Base-by-base conservation (phyloP, 2,113 vertebrate genomes). In the Pterocles burchelli region DNA sequence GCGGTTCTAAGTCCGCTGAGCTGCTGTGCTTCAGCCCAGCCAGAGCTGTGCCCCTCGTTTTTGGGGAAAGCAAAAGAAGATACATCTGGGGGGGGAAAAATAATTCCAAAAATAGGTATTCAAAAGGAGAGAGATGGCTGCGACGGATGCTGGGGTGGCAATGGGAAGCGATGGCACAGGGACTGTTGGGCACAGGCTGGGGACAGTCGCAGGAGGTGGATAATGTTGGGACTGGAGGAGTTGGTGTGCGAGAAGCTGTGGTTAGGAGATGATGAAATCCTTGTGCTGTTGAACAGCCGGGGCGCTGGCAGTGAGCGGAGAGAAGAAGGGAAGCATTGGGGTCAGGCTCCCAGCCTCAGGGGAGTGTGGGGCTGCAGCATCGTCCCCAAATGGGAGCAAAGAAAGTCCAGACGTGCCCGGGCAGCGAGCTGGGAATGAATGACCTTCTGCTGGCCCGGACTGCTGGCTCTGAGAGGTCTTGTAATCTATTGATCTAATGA, bases 401-500 rank as follows among this genome's bases (percentile, higher is more conserved):
- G 31, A 3, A 38, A 34, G 46, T 28, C 33, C 78, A 49, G 46
- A 7, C 21, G 74, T 76, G 80, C 48, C 45, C 52, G 17, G 2
- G 25, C 67, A 71, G 70, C 1, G 33, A 88, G 58, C 67, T 73
- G 88, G 54, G 54, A 36, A 49, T 68, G 74, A 85, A 54, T 38
- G 71, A 62, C 78, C 94, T 90, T 83, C 1, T 73, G 80, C 66
- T 52, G 43, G 65, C 63, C 57, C 19, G 49, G 45, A 80, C 59
- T 83, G 92, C 83, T 76, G 79, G 88, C 82, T 89, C 90, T 75
- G 49, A 92, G 90, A 94, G 85, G 75, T 63, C 52, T 58, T 82
- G 90, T 59, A 67, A 66, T 86, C 84, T 85, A 48, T 83, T 94
- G 94, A 90, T 79, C 89, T 92, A 90, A 88, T 95, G 95, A 93